Percentiles rank a stretch among this genome's conserved stretches.
These are phyloP conservation scores for Solenopsis invicta DNA, from an alignment of 1,140 invertebrate species.

Conservation along the genomic window DNA sequence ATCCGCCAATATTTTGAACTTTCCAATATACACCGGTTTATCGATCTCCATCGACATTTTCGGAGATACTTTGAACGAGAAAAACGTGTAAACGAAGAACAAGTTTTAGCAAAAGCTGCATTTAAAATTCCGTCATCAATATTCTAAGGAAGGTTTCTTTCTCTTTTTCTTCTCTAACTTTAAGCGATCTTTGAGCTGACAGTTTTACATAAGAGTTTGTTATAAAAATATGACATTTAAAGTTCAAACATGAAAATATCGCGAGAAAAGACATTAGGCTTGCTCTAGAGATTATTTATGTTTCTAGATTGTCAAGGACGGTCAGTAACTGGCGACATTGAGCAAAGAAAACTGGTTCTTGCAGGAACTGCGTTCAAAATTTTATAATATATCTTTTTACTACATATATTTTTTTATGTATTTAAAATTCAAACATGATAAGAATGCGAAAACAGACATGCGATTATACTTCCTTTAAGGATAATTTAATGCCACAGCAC, in stretches of 20 bases:
- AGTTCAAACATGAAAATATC: no score
- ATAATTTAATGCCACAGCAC: not conserved
- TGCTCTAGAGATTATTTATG: no score
- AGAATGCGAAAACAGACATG: not conserved
- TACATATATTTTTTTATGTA: no score
- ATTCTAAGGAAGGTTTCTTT: not conserved
- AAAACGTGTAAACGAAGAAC: not conserved
- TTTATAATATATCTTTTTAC: no score
- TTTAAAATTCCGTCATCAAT: not conserved
- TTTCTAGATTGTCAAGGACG: no score
- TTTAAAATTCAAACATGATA: not conserved
- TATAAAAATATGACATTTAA: not conserved
- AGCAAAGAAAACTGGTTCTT: no score
- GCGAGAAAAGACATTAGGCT: no score
- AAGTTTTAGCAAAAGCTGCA: not conserved
- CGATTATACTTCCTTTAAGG: not conserved
- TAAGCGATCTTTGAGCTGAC: not conserved
- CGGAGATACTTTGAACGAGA: not conserved
- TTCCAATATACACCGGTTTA: slow-evolving; percentile 58
- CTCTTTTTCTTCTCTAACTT: not conserved
- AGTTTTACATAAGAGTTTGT: not conserved
- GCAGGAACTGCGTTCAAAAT: no score
- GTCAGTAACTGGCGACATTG: no score
- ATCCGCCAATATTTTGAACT: slow-evolving; percentile 70
- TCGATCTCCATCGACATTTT: slow-evolving; percentile 54